phyloP scores from a whole-genome alignment of 2,888 invertebrate genomes.

The Lingula anatina region DNA sequence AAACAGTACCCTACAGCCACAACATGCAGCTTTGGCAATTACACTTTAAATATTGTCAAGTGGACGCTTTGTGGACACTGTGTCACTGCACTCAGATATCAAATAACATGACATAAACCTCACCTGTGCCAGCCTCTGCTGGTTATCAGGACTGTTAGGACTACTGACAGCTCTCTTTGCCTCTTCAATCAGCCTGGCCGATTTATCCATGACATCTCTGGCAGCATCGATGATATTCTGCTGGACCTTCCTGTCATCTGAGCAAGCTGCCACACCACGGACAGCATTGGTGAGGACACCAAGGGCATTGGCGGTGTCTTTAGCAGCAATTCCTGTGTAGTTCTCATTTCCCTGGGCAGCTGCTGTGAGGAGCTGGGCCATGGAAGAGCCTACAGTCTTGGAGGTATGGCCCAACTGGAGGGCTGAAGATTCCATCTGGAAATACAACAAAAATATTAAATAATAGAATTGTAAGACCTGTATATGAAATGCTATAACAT shows the following conservation, averaged over 20 bases:
- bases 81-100: too few species aligned
- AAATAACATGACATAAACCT: too few species aligned
- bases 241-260: constrained; percentile 54
- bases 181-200: constrained; percentile 73
- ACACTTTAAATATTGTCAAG: too few species aligned
- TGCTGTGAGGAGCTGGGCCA: constrained; percentile 81
- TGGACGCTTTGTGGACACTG: too few species aligned
- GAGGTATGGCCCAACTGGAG: constrained; percentile 60
- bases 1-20: too few species aligned
- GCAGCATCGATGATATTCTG: constrained; percentile 58
- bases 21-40: too few species aligned
- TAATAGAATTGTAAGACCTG: neutral
- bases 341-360: constrained; percentile 75
- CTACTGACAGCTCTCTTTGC: constrained; percentile 70
- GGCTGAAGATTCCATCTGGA: constrained; percentile 59
- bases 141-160: constrained; percentile 61
- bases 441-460: constrained; percentile 2
- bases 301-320: constrained; percentile 74
- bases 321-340: constrained; percentile 75
- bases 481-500: too few species aligned
- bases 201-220: constrained; percentile 74
- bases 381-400: constrained; percentile 75
- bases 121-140: constrained; percentile 65
- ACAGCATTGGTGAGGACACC: constrained; percentile 70
- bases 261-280: constrained; percentile 60